These are phyloP conservation scores for Agrotis segetum DNA, from an alignment of 2,888 invertebrate genomes.

Conservation along the genomic window DNA sequence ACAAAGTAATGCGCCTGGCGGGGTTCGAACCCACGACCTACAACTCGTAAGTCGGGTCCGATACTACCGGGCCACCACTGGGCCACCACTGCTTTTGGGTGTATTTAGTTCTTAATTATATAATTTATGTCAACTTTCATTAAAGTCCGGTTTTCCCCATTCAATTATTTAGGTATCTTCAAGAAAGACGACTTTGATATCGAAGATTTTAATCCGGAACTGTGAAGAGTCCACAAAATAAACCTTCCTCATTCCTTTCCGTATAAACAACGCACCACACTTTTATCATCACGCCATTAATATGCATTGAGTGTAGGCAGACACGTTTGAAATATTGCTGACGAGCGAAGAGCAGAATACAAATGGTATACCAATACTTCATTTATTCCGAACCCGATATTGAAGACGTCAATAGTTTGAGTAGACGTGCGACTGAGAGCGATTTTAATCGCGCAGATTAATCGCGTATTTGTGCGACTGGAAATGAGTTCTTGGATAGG, in stretches of 20 bases:
- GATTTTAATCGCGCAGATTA: slow-evolving; percentile 16
- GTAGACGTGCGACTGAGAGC: slow-evolving; percentile 63
- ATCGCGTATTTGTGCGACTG: no score
- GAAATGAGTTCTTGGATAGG: no score
- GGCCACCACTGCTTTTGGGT: no score
- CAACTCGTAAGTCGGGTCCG: no score
- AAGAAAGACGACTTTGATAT: no score
- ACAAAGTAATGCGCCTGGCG: no score
- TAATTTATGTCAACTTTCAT: no score
- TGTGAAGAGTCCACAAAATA: not conserved
- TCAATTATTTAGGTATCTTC: no score
- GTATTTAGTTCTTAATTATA: no score
- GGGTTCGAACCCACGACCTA: no score
- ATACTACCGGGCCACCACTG: no score
- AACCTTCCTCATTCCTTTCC: slow-evolving; percentile 50
- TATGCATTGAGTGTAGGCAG: slow-evolving; percentile 72
- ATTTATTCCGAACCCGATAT: slow-evolving; percentile 68
- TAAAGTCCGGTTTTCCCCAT: no score
- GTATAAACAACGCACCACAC: slow-evolving; percentile 49
- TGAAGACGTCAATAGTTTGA: slow-evolving; percentile 59
- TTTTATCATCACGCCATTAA: slow-evolving; percentile 62
- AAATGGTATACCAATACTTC: slow-evolving; percentile 73
- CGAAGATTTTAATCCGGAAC: slow-evolving; percentile 23
- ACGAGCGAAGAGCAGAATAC: slow-evolving; percentile 73
- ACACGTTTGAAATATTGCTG: slow-evolving; percentile 75